A percentile compares a stretch with the other conserved stretches of the same genome.
phyloP scores from a whole-genome alignment of 92 coral and sea anemone species.

The Zoanthus gigantus region DNA sequence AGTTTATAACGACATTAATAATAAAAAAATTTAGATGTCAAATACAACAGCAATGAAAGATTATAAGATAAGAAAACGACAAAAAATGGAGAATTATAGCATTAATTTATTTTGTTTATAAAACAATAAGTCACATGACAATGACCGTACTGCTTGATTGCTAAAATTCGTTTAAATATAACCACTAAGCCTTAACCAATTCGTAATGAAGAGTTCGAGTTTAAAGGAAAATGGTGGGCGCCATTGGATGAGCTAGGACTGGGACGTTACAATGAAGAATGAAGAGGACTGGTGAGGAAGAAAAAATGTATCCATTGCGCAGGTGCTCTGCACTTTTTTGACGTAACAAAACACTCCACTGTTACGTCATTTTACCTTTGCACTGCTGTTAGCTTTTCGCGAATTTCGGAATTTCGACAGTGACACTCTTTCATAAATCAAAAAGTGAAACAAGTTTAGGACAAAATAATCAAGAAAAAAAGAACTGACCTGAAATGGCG shows the following conservation, averaged over 20 bases:
- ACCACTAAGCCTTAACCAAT: too few species aligned
- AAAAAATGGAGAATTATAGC: too few species aligned
- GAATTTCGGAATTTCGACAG: not conserved
- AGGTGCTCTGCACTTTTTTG: not conserved
- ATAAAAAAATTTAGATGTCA: too few species aligned
- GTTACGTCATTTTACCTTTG: slow-evolving; percentile 3
- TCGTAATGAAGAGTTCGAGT: too few species aligned
- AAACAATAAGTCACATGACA: too few species aligned
- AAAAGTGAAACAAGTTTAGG: not conserved
- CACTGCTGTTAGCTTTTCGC: not conserved
- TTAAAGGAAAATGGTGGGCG: too few species aligned
- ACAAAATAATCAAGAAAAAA: not conserved
- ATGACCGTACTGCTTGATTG: too few species aligned
- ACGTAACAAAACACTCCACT: not conserved
- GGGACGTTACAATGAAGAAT: not conserved
- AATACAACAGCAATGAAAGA: too few species aligned
- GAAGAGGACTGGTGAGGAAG: not conserved
- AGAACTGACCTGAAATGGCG: not conserved
- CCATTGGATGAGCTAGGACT: not conserved
- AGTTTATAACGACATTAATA: too few species aligned
- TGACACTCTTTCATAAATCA: not conserved
- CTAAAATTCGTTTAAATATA: too few species aligned
- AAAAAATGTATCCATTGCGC: not conserved
- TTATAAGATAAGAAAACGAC: too few species aligned
- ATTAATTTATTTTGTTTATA: too few species aligned